Evolutionary conservation across 2,888 invertebrate species (phyloP).

Genomic region (Tachina lurida): DNA sequence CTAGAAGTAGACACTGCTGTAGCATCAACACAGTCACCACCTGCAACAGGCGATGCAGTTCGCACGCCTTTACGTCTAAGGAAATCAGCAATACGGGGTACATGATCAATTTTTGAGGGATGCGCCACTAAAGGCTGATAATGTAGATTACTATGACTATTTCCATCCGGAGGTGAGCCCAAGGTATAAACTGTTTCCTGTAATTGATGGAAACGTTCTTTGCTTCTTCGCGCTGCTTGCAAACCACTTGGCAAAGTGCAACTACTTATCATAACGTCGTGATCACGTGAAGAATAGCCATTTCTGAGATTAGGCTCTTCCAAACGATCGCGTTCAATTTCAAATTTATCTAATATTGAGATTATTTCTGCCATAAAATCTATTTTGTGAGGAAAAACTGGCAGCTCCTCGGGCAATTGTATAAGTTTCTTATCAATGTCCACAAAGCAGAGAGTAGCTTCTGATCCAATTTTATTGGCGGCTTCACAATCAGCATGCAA

Average conservation of each 20-base stretch:
- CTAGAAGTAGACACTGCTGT: slow-evolving; percentile 71
- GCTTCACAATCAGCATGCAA: slow-evolving; percentile 86
- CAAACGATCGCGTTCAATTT: slow-evolving; percentile 83
- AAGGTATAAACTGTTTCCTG: slow-evolving; percentile 89
- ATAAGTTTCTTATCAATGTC: slow-evolving; percentile 97
- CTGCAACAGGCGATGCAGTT: slow-evolving; percentile 75
- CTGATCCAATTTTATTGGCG: slow-evolving; percentile 87
- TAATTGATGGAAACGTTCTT: slow-evolving; percentile 84
- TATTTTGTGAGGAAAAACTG: slow-evolving; percentile 94
- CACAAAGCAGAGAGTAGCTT: slow-evolving; percentile 96
- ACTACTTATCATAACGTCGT: slow-evolving; percentile 90
- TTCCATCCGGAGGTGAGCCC: slow-evolving; percentile 70
- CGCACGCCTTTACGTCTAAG: slow-evolving; percentile 89
- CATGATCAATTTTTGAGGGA: slow-evolving; percentile 85
- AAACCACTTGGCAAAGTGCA: slow-evolving; percentile 88
- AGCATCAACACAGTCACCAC: slow-evolving; percentile 78
- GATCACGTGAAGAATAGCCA: slow-evolving; percentile 76
- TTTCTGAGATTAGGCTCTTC: slow-evolving; percentile 79
- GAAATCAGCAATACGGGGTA: slow-evolving; percentile 94
- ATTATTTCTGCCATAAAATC: slow-evolving; percentile 94
- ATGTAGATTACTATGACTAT: slow-evolving; percentile 83
- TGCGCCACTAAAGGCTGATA: slow-evolving; percentile 82
- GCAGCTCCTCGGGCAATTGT: slow-evolving; percentile 97
- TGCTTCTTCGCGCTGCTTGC: slow-evolving; percentile 84
- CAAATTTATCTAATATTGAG: slow-evolving; percentile 88